Conservation (phyloP, 2,888 invertebrate genomes). For the Zele albiditarsus region DNA sequence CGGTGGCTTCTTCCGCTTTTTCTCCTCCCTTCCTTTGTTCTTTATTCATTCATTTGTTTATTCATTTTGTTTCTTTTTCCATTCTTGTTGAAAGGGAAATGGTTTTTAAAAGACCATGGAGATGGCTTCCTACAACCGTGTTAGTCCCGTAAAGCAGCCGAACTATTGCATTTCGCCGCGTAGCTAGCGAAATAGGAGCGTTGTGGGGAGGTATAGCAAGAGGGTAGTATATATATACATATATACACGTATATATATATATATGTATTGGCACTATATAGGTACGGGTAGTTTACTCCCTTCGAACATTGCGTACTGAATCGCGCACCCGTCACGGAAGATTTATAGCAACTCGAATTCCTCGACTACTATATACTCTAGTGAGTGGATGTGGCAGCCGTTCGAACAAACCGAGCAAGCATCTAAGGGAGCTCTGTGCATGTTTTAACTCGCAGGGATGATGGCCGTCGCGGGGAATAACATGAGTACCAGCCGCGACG, state of each 20-base stretch:
- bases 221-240: slow-evolving; percentile 8
- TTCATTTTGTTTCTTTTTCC: neutral
- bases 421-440: slow-evolving; percentile 37
- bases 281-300: slow-evolving; percentile 50
- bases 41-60: no score
- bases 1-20: slow-evolving; percentile 35
- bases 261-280: no score
- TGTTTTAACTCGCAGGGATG: slow-evolving; percentile 45
- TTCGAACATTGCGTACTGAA: slow-evolving; percentile 62
- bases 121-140: slow-evolving; percentile 50
- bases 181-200: slow-evolving; percentile 46
- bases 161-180: slow-evolving; percentile 70
- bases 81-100: slow-evolving; percentile 17
- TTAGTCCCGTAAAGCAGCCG: slow-evolving; percentile 60
- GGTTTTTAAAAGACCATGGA: slow-evolving; percentile 29
- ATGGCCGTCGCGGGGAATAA: slow-evolving; percentile 42
- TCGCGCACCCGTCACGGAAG: slow-evolving; percentile 71
- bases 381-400: slow-evolving; percentile 61
- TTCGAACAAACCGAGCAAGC: slow-evolving; percentile 44
- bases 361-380: slow-evolving; percentile 65
- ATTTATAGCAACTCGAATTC: slow-evolving; percentile 73
- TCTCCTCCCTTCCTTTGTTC: neutral
- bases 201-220: slow-evolving; percentile 41
- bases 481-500: slow-evolving; percentile 46
- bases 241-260: neutral